Evolutionary conservation across 2,113 vertebrate species (phyloP).

Genomic region (Machaerirhynchus nigripectus): DNA sequence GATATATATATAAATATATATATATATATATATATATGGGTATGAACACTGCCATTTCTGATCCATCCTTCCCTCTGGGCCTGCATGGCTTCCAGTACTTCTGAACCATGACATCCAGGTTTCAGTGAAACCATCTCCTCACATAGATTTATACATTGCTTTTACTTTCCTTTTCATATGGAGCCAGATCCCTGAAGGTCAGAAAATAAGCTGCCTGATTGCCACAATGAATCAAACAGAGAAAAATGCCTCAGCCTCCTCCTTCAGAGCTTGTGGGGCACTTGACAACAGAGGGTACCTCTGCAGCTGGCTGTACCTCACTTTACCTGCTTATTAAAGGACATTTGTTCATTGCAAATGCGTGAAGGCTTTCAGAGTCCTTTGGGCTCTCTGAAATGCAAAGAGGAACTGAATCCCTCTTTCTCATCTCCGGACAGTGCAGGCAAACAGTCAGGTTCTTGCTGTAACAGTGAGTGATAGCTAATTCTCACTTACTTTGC

Average conservation of each 20-base stretch:
- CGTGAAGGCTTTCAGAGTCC: background rate
- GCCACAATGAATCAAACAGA: background rate
- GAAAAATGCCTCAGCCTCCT: background rate
- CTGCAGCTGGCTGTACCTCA: background rate
- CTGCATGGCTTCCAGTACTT: background rate
- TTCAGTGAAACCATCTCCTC: background rate
- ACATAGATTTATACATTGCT: background rate
- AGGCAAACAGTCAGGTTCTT: background rate
- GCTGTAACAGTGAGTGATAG: background rate
- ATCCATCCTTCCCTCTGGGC: background rate
- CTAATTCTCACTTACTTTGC: background rate
- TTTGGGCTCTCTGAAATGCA: background rate
- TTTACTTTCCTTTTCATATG: background rate
- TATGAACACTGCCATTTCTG: background rate
- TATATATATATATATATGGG: no score
- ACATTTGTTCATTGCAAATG: background rate
- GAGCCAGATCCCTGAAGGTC: background rate
- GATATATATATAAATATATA: background rate
- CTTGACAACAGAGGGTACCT: background rate
- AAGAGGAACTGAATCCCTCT: background rate
- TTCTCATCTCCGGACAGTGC: background rate
- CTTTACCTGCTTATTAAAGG: background rate
- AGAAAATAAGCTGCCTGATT: background rate
- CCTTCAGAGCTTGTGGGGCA: background rate
- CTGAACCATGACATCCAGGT: background rate